phyloP scores from a whole-genome alignment of 2,113 vertebrate genomes.

The Ptilonorhynchus violaceus region DNA sequence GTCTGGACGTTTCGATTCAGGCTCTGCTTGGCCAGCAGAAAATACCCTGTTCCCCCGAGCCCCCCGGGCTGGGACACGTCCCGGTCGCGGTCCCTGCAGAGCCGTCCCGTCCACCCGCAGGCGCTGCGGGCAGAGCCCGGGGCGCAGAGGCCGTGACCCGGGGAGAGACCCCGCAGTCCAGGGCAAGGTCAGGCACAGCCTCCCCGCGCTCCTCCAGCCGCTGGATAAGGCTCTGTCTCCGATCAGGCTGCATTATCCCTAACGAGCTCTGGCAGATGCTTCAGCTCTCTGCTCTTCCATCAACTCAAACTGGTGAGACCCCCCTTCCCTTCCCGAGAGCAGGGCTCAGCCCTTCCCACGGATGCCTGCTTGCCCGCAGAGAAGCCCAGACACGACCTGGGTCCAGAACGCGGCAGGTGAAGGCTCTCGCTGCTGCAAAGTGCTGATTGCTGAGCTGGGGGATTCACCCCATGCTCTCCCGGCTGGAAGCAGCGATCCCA shows the following conservation, averaged over 20 bases:
- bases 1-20: fast-evolving
- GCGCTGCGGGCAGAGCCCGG: background rate
- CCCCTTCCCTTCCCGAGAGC: background rate
- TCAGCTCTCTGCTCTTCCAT: slow-evolving; percentile 3
- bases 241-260: slow-evolving; percentile 35
- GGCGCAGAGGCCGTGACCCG: background rate
- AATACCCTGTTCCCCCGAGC: background rate
- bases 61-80: fast-evolving
- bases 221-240: slow-evolving; percentile 18
- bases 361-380: background rate
- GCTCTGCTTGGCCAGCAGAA: background rate
- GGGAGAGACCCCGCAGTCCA: background rate
- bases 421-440: fast-evolving
- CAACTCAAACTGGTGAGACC: background rate
- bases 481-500: fast-evolving
- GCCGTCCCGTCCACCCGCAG: background rate
- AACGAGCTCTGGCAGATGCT: slow-evolving; percentile 42
- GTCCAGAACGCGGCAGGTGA: no score
- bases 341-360: background rate
- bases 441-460: background rate
- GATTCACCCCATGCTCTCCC: background rate
- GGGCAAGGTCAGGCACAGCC: slow-evolving; percentile 6
- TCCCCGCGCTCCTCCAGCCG: background rate
- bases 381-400: background rate
- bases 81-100: fast-evolving